Conservation (phyloP, 2,888 invertebrate species). For the Caenorhabditis japonica region DNA sequence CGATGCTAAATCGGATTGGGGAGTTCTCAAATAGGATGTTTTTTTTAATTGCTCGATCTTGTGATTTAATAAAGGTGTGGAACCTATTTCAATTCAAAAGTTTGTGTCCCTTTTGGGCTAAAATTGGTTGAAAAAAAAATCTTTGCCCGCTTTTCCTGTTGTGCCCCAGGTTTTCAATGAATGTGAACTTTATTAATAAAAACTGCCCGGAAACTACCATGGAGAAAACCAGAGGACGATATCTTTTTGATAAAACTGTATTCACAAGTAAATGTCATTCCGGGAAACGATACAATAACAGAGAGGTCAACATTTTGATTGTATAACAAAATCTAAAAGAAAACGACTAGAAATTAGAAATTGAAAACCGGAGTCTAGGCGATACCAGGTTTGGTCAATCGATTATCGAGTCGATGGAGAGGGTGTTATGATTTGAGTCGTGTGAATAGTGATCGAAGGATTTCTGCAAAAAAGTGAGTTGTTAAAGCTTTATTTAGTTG, state of each 20-base stretch:
- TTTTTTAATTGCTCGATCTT: too few relatives aligned
- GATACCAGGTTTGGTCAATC: constrained; percentile 10
- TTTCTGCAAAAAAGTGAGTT: constrained; percentile 10
- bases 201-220: constrained; percentile 47
- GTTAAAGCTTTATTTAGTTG: too few relatives aligned
- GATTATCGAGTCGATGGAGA: neutral
- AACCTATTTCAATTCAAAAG: too few relatives aligned
- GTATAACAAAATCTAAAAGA: neutral
- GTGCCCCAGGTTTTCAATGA: constrained; percentile 53
- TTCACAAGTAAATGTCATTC: constrained; percentile 18
- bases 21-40: too few relatives aligned
- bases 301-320: constrained; percentile 2
- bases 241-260: constrained; percentile 15
- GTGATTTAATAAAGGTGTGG: too few relatives aligned
- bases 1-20: too few relatives aligned
- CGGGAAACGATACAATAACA: constrained; percentile 14
- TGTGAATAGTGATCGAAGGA: constrained; percentile 1
- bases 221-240: constrained; percentile 8
- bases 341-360: constrained; percentile 12
- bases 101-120: too few relatives aligned
- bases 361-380: neutral
- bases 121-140: too few relatives aligned
- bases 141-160: constrained; percentile 56
- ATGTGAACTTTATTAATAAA: constrained; percentile 49
- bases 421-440: constrained; percentile 7